Evolutionary conservation across 2,797 vertebrate species (phyloP), one percentile per base, ranked within the genome.

Genomic region (Chaetodon trifasciatus): DNA sequence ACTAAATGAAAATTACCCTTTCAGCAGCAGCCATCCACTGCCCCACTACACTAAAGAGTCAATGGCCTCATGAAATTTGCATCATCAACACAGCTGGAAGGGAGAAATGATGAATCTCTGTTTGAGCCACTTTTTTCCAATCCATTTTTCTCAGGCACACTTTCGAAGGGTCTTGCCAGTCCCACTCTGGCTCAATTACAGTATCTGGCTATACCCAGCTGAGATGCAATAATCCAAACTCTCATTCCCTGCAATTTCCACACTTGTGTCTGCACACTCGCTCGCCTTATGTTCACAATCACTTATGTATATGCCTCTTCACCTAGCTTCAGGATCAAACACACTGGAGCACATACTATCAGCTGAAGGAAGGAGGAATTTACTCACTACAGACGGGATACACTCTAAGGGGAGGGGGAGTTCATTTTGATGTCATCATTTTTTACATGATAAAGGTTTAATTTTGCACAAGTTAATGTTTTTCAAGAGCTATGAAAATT

Each of bases 211-310:
- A 83, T 95, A 89, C 90, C 92, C 94, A 94, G 93, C 94, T 94
- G 94, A 95, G 94, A 96, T 93, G 92, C 94, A 95, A 94, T 94
- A 95, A 95, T 95, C 95, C 94, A 95, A 95, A 96, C 93, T 91
- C 94, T 96, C 94, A 95, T 96, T 96, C 94, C 94, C 93, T 83
- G 91, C 95, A 91, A 95, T 96, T 96, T 96, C 87, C 94, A 95
- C 94, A 95, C 95, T 94, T 92, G 83, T 90, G 94, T 94, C 93
- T 93, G 91, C 89, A 89, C 91, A 89, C 87, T 88, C 88, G 78
- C 90, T 91, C 60, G 78, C 87, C 89, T 92, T 93, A 95, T 94
- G 92, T 94, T 93, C 93, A 93, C 91, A 93, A 93, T 93, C 90
- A 92, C 93, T 94, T 93, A 93, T 88, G 76, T 87, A 91, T 90